Percentiles rank a stretch among this genome's conserved stretches.
These are phyloP conservation scores for Stramonita haemastoma DNA, from an alignment of 2,888 invertebrate genomes.

Conservation along the genomic window DNA sequence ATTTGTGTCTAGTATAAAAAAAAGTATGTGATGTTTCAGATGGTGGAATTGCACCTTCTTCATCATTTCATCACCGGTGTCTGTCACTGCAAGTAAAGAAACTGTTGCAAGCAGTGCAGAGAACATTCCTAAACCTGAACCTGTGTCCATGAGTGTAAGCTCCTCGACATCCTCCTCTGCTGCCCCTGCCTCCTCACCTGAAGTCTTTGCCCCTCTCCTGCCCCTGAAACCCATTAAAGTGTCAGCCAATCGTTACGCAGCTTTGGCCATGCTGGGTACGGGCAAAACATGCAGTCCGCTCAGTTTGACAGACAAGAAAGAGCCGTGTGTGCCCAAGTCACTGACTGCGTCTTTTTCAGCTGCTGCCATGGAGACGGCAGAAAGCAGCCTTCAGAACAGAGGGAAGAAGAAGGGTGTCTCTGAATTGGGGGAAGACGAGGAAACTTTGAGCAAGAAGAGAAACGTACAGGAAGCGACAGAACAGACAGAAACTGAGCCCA, in stretches of 20 bases:
- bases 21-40: slow-evolving; percentile 1
- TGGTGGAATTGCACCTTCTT: not conserved
- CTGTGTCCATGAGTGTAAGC: not conserved
- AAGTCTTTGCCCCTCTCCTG: slow-evolving; percentile 4
- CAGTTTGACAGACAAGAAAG: not conserved
- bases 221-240: slow-evolving; percentile 28
- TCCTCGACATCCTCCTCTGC: not conserved
- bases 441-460: not conserved
- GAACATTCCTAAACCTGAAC: not conserved
- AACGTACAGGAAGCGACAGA: not conserved
- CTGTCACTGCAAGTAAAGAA: not conserved
- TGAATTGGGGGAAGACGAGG: not conserved
- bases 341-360: not conserved
- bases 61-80: not conserved
- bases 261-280: not conserved
- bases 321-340: not conserved
- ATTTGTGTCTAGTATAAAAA: not conserved
- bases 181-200: not conserved
- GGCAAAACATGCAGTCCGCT: not conserved
- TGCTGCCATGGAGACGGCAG: not conserved
- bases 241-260: slow-evolving; percentile 29
- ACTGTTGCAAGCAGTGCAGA: not conserved
- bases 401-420: slow-evolving; percentile 8
- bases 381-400: not conserved
- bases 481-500: no score